Evolutionary conservation across 2,113 vertebrate genomes (phyloP).

Genomic region (Grus americana): DNA sequence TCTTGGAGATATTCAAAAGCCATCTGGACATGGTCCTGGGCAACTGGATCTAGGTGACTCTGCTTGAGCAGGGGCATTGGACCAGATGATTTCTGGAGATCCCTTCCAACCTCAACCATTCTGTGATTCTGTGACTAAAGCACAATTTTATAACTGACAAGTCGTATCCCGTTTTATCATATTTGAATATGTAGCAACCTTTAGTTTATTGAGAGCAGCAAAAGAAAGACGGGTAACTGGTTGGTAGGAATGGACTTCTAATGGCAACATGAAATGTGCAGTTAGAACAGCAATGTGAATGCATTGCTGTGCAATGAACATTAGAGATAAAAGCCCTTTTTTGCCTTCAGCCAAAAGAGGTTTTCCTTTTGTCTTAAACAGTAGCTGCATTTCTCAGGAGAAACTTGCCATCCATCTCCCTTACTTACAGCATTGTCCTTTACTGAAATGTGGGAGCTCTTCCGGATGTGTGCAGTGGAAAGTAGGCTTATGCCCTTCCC

Average conservation of each 20-base stretch:
- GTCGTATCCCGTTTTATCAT: background rate
- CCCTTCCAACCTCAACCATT: background rate
- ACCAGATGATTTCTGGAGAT: background rate
- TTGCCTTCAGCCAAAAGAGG: background rate
- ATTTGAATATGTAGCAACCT: background rate
- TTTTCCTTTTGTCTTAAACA: background rate
- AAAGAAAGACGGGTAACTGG: background rate
- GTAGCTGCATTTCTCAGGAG: background rate
- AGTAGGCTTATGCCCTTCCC: background rate
- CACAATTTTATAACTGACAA: background rate
- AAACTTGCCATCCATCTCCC: background rate
- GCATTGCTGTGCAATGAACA: accelerated
- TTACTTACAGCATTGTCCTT: background rate
- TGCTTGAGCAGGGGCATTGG: background rate
- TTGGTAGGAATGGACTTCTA: background rate
- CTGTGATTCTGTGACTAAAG: background rate
- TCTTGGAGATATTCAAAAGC: background rate
- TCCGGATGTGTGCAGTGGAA: background rate
- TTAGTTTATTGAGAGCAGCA: background rate
- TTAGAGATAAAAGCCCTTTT: background rate
- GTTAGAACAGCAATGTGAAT: background rate
- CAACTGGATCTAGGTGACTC: background rate
- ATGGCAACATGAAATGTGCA: background rate
- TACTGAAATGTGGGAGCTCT: background rate
- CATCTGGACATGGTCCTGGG: background rate